Evolutionary conservation across 2,888 invertebrate species (phyloP).

Genomic region (Diaperis boleti): DNA sequence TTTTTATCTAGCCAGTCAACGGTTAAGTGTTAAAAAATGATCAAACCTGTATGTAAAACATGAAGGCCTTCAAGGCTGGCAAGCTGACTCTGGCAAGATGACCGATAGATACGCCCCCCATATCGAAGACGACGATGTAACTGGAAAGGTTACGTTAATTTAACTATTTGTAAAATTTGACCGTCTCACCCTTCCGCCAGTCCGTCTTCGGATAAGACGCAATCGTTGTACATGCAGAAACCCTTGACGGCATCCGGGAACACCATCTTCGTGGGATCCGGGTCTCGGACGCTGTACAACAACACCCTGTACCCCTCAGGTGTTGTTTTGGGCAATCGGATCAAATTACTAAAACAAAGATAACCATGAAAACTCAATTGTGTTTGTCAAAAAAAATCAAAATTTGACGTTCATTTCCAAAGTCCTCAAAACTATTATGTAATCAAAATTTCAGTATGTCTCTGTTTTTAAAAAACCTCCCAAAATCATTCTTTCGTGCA

Average conservation of each 20-base stretch:
- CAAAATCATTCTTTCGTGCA: constrained; percentile 26
- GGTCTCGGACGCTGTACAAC: constrained; percentile 71
- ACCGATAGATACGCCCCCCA: constrained; percentile 76
- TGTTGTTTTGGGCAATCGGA: constrained; percentile 73
- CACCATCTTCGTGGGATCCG: constrained; percentile 74
- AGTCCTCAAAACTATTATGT: constrained; percentile 19
- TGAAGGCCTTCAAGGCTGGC: constrained; percentile 74
- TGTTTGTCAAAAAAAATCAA: constrained; percentile 26
- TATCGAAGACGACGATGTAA: constrained; percentile 76
- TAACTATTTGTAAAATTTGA: constrained; percentile 63
- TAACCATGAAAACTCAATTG: constrained; percentile 23
- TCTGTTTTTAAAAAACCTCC: constrained; percentile 31
- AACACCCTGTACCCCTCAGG: constrained; percentile 74
- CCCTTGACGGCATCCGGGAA: constrained; percentile 74
- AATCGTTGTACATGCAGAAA: constrained; percentile 78
- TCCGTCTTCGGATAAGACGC: constrained; percentile 73
- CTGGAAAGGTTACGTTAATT: too few species aligned
- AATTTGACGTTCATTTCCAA: constrained; percentile 30
- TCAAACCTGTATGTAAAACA: constrained; percentile 75
- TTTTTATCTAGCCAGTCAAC: too few species aligned
- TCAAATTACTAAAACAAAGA: constrained; percentile 68
- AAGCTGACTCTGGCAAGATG: constrained; percentile 75
- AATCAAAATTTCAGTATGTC: constrained; percentile 35
- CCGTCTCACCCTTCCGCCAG: constrained; percentile 62
- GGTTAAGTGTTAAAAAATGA: not conserved